A percentile compares a stretch with the other conserved stretches of the same genome.
phyloP scores from a whole-genome alignment of 1,140 invertebrate species.

The Temnothorax nylanderi region DNA sequence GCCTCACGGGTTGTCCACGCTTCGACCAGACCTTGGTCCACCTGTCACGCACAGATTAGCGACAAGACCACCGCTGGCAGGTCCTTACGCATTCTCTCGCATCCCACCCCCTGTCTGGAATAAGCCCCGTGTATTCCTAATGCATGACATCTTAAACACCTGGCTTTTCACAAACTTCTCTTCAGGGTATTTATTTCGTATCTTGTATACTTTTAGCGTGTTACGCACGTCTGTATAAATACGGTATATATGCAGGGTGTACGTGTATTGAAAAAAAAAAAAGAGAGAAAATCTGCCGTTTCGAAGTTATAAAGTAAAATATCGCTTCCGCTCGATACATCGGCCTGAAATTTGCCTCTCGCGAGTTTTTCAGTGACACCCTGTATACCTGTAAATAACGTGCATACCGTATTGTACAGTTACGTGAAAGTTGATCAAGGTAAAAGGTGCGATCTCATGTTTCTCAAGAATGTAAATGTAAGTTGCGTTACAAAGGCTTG shows the following conservation, averaged over 20 bases:
- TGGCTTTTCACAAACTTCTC: constrained; percentile 95
- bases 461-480: constrained; percentile 27
- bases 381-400: constrained; percentile 56
- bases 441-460: constrained; percentile 13
- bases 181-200: constrained; percentile 88
- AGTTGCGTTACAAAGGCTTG: constrained; percentile 30
- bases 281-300: neutral
- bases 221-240: constrained; percentile 67
- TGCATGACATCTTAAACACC: constrained; percentile 90
- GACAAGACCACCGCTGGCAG: constrained; percentile 93
- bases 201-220: constrained; percentile 71
- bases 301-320: neutral
- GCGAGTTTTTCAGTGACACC: constrained; percentile 39
- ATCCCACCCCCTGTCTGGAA: constrained; percentile 93
- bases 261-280: neutral
- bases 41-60: constrained; percentile 88
- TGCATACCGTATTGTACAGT: constrained; percentile 49
- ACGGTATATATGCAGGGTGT: constrained; percentile 58
- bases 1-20: constrained; percentile 82
- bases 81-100: constrained; percentile 95
- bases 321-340: neutral
- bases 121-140: constrained; percentile 92
- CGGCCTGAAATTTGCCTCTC: neutral
- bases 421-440: constrained; percentile 37
- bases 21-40: constrained; percentile 85